Evolutionary conservation across 2,888 invertebrate genomes (phyloP), one percentile per base, ranked within the genome.

Genomic region (Lumbricus terrestris): DNA sequence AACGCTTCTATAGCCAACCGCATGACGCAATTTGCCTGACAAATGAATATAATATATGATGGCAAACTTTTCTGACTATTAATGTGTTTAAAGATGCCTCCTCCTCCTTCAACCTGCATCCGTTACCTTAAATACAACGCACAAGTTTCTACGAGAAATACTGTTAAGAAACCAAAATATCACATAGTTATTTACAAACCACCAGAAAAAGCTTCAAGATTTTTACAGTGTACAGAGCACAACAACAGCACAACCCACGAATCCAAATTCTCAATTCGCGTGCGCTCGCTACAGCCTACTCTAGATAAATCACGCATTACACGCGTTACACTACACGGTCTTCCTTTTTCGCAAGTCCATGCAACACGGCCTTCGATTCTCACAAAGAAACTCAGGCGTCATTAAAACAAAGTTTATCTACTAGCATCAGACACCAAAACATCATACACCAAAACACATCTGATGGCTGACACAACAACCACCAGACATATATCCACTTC

Each of bases 111-210:
- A n/a, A n/a, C 29, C 8, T 69, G 69, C 69, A 11, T 11, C 69
- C 13, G 69, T 29, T 69, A n/a, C n/a, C 47, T 69, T 69, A 69
- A 69, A 69, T n/a, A 69, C 69, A 69, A n/a, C 16, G n/a, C 8
- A 13, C 69, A n/a, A 69, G 69, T 69, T 69, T 69, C 69, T 69
- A 69, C 69, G 69, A 69, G 69, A 69, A 69, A 69, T 69, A 69
- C 69, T 69, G 69, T 69, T 11, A 69, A n/a, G 29, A 69, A 69
- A 69, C 69, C 69, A 69, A 69, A 69, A 69, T 69, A 69, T 69
- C 69, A 69, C 69, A 69, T 69, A n/a, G 69, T n/a, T 69, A 69
- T 69, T 69, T 69, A 69, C 69, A 69, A 69, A 69, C 69, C 69
- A 69, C 69, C 29, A 69, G 69, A n/a, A 69, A 29, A 69, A 69